These are phyloP conservation scores for Metopia argyrocephala DNA, from an alignment of 2,888 invertebrate species.

Conservation along the genomic window DNA sequence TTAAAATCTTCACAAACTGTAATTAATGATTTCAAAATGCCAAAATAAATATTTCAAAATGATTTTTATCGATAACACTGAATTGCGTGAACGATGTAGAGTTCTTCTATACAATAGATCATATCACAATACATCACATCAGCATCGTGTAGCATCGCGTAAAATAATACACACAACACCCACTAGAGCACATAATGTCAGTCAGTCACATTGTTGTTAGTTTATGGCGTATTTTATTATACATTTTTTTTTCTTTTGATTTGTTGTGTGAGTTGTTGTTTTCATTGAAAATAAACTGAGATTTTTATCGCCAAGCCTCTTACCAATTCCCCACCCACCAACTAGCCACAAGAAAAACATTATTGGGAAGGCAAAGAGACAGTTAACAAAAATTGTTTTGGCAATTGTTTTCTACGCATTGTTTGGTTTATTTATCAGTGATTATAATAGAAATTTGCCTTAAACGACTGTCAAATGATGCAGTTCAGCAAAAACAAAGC, in stretches of 20 bases:
- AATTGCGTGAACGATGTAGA: no score
- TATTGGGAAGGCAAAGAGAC: neutral
- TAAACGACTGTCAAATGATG: conserved; percentile 57
- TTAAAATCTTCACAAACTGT: no score
- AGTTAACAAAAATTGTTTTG: conserved; percentile 43
- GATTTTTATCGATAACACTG: conserved; percentile 19
- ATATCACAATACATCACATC: no score
- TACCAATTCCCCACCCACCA: conserved; percentile 5
- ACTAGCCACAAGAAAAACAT: conserved; percentile 30
- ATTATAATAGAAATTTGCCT: conserved; percentile 62
- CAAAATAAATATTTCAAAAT: conserved; percentile 23
- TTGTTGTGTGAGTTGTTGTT: conserved; percentile 35
- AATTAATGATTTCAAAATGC: conserved; percentile 23
- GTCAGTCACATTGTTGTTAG: no score
- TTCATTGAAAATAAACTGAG: conserved; percentile 21
- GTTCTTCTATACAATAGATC: no score
- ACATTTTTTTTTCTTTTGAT: conserved; percentile 24
- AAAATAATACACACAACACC: conserved; percentile 42
- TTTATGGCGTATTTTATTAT: no score
- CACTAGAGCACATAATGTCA: conserved; percentile 57
- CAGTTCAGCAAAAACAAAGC: neutral
- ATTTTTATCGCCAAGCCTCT: conserved; percentile 7
- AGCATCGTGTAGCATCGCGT: no score
- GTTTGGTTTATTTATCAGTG: conserved; percentile 48
- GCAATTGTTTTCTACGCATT: conserved; percentile 57